Evolutionary conservation across 64 coral and sea anemone species (phyloP), one percentile per base, ranked within the genome.

Genomic region (Montipora foliosa): DNA sequence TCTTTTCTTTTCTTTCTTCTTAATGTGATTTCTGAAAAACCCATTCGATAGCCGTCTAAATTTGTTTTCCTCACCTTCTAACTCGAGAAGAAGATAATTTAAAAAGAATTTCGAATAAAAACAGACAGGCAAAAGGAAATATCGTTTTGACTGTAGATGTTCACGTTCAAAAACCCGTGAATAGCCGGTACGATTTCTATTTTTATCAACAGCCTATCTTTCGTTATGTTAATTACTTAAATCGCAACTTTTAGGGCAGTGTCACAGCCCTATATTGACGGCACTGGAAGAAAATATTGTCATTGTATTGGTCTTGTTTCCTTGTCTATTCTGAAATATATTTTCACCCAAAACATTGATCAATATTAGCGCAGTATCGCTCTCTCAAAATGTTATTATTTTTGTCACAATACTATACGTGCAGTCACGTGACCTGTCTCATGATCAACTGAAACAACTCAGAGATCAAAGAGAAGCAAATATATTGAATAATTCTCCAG

Each of bases 121-220:
- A 76, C 24, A 76, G 74, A 14, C 74, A 9, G 74, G 10, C 24
- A 37, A 76, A 76, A 46, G 74, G 8, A 76, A 76, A 45, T 45
- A 45, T 76, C 74, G 24, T 15, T 76, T 76, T 76, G 74, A 76
- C 21, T 44, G 74, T 11, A 76, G 74, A 76, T 76, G 74, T 76
- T 76, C 22, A 64, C 22, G 8, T 76, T 44, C 12, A 76, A 44
- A 7, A 76, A 76, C 74, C 22, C 60, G 74, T 76, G 74, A 76
- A 76, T 76, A 64, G 60, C 60, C 14, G 11, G 74, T 76, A 37
- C 74, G 74, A 76, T 45, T 76, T 76, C 74, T 76, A 76, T 76
- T 76, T 76, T 76, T 12, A 76, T 46, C 9, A 76, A 76, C 24
- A 76, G 74, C 74, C 4, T 76, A 76, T 76, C 2, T 76, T 76